Evolutionary conservation across 2,888 invertebrate genomes (phyloP).

Genomic region (Nymphalis urticae): DNA sequence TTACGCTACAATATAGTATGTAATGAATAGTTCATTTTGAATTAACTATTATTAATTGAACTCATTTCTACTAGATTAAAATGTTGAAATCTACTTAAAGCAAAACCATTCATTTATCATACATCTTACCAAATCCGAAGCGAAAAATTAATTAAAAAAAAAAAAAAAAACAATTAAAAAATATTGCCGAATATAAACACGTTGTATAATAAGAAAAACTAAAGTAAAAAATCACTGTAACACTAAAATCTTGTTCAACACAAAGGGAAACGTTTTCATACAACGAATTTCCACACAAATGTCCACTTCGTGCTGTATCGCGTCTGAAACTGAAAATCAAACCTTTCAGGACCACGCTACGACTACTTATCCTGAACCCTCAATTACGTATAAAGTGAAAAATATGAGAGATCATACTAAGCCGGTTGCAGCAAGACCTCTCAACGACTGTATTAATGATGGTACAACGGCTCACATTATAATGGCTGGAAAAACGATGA

Average conservation of each 20-base stretch:
- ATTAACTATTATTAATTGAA: too few species aligned
- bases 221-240: too few species aligned
- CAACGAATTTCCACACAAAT: background rate
- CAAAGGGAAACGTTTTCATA: background rate
- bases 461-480: constrained; percentile 16
- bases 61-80: too few species aligned
- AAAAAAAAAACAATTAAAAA: too few species aligned
- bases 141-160: too few species aligned
- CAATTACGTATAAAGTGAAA: background rate
- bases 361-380: constrained; percentile 39
- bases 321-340: constrained; percentile 41
- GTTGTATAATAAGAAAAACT: too few species aligned
- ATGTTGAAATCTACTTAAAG: too few species aligned
- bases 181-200: too few species aligned
- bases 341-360: constrained; percentile 25
- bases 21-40: too few species aligned
- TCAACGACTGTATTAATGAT: constrained; percentile 7
- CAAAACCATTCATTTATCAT: too few species aligned
- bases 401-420: constrained; percentile 6
- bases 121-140: too few species aligned
- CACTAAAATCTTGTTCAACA: background rate
- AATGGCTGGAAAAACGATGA: constrained; percentile 6
- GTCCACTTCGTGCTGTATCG: constrained; percentile 41
- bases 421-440: constrained; percentile 14
- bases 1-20: too few species aligned